Evolutionary conservation across 2,888 invertebrate genomes (phyloP), one percentile per base, ranked within the genome.

Genomic region (Cosmorhoe ocellata): DNA sequence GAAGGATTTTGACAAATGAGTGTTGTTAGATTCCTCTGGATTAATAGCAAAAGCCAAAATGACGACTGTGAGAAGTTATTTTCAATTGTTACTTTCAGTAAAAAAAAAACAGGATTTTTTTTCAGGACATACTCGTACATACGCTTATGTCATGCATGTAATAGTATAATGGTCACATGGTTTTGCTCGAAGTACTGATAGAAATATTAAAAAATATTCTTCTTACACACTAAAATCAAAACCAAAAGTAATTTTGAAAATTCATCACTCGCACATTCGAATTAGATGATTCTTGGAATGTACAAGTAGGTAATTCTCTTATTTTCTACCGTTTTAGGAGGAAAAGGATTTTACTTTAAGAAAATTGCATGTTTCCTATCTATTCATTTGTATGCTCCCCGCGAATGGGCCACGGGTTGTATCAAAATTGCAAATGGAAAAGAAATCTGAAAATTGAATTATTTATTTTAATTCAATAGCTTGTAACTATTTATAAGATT

Each of bases 381-480:
- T 43, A 38, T 43, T 49, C 49, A 49, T 49, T 49, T 33, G 33
- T 49, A 49, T 49, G 49, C 49, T 27, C 1, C 30, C 22, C 36
- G 27, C 26, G 36, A 12, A 18, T 1, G 6, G 11, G 27, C 9
- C 43, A 10, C 8, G 37, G 37, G 14, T 33, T 42, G 31, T 37
- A 37, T 31, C 34, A 34, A 33, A 37, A 42, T 42, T 27, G 33
- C 22, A 34, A 47, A 34, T 47, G 32, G 28, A 12, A 46, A 44
- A 11, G 9, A 14, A 33, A 39, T 33, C 34, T 44, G 27, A 27
- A 11, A 39, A 18, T 11, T 13, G 26, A 31, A 38, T 32, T 32
- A 39, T 32, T 45, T 31, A 45, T 38, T 38, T 31, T 45, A 45
- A 45, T 45, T 32, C 45, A 38, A 45, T 45, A 28, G 22, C 36